Percentiles rank a stretch among this genome's conserved stretches.
Conservation (phyloP, 2,113 vertebrate species). For the Rafetus swinhoei region DNA sequence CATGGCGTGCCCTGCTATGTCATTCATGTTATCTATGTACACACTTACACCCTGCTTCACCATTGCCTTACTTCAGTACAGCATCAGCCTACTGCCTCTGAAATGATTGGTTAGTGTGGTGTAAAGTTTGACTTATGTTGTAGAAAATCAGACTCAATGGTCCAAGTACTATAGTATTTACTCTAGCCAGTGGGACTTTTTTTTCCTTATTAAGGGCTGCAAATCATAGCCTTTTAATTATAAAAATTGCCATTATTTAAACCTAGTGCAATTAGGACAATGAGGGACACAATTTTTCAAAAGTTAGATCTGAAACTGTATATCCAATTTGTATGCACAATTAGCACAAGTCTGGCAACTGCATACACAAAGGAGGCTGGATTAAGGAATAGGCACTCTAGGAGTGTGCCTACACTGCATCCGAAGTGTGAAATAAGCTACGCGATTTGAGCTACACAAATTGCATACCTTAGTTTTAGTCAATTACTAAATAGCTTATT, state of each 20-base stretch:
- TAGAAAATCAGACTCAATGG: no score
- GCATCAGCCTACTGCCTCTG: neutral
- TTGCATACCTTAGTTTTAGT: no score
- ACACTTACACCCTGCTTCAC: neutral
- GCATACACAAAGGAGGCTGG: neutral
- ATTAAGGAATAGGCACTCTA: neutral
- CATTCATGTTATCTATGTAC: neutral
- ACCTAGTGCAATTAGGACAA: neutral
- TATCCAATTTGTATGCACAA: neutral
- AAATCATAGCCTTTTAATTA: neutral
- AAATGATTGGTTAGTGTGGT: fast-evolving
- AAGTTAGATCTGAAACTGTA: neutral
- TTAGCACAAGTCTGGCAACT: neutral
- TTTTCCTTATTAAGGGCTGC: neutral
- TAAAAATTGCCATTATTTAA: neutral
- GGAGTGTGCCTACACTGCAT: no score
- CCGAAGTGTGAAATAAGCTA: no score
- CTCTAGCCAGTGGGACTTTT: neutral
- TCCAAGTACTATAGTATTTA: neutral
- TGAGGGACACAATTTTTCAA: neutral
- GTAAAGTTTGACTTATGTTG: neutral
- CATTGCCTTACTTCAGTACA: neutral
- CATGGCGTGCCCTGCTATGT: neutral
- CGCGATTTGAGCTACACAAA: no score
- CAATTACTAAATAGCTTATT: no score